Base-by-base conservation (phyloP, 2,113 vertebrate genomes). In the Columbina picui region DNA sequence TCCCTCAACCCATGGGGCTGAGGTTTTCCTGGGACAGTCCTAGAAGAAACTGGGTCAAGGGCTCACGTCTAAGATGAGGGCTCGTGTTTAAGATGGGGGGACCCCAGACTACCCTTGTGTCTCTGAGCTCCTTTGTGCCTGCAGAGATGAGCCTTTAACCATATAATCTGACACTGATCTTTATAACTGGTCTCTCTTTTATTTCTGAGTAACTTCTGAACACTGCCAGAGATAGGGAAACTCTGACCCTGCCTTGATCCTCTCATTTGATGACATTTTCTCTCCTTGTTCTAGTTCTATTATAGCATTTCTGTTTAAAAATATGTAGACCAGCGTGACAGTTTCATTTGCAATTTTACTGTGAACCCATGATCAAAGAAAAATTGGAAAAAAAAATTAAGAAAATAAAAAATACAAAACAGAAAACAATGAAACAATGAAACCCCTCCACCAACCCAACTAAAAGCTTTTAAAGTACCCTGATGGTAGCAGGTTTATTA, bases 391-490 rank as follows among this genome's bases (percentile, higher is more conserved):
- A 73, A 86, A 41, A 22, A 82, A 55, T 32, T 17, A 70, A 90
- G 18, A 60, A 70, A 47, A 84, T n/a, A n/a, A n/a, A n/a, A n/a
- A n/a, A n/a, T n/a, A n/a, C n/a, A 85, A 75, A 4, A 0, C 14
- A 38, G 27, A 76, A 68, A 77, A 41, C 14, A 71, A n/a, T n/a
- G n/a, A n/a, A n/a, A n/a, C n/a, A n/a, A n/a, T n/a, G n/a, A 69
- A 13, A 45, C 18, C 43, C 17, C 43, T 45, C 0, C 39, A 88
- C 4, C 30, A 85, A 34, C 8, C 16, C 32, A 59, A 20, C 22
- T 89, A 69, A 95, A 84, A 92, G 55, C 34, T 67, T 94, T 91
- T 82, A 38, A 94, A 91, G 87, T 14, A 82, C 81, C 60, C 14
- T 70, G 65, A 78, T 86, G 18, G 22, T 61, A 87, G 21, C 43